Base-by-base conservation (phyloP, 2,888 invertebrate species). In the Theodoxus fluviatilis region DNA sequence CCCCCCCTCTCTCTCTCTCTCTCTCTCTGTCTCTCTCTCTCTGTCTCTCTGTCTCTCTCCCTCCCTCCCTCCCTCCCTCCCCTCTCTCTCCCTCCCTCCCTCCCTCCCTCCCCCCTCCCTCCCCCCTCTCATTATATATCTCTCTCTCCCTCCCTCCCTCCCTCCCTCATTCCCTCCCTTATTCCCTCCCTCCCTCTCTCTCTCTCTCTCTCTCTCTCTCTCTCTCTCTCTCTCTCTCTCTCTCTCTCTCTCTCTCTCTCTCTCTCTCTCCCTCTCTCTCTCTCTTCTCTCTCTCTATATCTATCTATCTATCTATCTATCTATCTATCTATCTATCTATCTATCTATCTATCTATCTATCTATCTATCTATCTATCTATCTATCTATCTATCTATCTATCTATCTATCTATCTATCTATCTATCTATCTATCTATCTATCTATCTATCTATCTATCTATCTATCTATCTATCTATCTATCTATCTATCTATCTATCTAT, bases 131-230 rank as follows among this genome's bases (percentile, higher is more conserved):
- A 9, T 12, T 40, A 4, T 40, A n/a, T 33, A 15, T 33, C 15
- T 33, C 33, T 33, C 31, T 25, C 4, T 9, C 6, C 33, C 25
- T 25, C 37, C 35, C 6, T 37, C 18, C 63, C 6, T 31, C 37
- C 37, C 37, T 31, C n/a, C 35, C n/a, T 31, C n/a, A n/a, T 38
- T 25, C 15, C 37, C 63, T 63, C 63, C n/a, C 22, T 59, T 33
- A 1, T 6, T 59, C 40, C 31, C 18, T 43, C 43, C 43, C 33
- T 68, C n/a, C 43, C 43, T 25, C 15, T 64, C 64, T 64, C 49
- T 37, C 52, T 52, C 40, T 55, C 55, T 64, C 47, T 69, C 65
- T 64, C 35, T 63, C 47, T 47, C 28, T 69, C 47, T 69, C 40
- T 61, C 63, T 61, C 35, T 63, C 52, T 64, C 63, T 63, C 47